Evolutionary conservation across 2,888 invertebrate species (phyloP), one percentile per base, ranked within the genome.

Genomic region (Dermolepida albohirtum): DNA sequence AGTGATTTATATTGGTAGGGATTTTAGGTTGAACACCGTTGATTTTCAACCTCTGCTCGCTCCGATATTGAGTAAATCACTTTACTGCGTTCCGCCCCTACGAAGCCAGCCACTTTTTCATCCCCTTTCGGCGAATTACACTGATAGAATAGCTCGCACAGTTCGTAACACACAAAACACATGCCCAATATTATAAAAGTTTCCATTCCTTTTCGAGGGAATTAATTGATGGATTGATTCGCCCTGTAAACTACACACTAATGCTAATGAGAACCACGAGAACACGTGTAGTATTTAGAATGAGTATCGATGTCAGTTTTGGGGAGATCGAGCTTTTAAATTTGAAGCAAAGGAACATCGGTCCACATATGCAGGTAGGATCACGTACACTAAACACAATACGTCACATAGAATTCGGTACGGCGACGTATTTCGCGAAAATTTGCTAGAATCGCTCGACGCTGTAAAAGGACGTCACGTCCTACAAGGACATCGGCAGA

Each of bases 151-250:
- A 89, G 84, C 80, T 89, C 89, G 82, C 89, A 87, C 79, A 89
- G 85, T 84, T 89, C 89, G 81, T 89, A 89, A 78, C 89, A 88
- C 79, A 89, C 84, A 81, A 89, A 86, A 85, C 88, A 89, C 80
- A 89, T 86, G 75, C 89, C 89, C 76, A 89, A 84, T 78, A 89
- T 86, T 79, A 89, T 84, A 79, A 89, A 88, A 81, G 89, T 89
- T 87, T 89, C 89, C 89, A 89, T 89, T 73, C 69, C 77, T 54
- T n/a, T 22, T 55, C 40, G 14, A 40, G 6, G 10, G 34, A 34
- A 47, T 62, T 47, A 62, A 62, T 62, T 62, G 4, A 14, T 34
- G 6, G 55, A 40, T 39, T 34, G 55, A 17, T 27, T 51, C 22
- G 22, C 4, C 16, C 22, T 49, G 16, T 17, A 22, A 12, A 10